Percentiles rank a stretch among this genome's conserved stretches.
phyloP scores from a whole-genome alignment of 2,888 invertebrate species.

The Portevinia maculata region DNA sequence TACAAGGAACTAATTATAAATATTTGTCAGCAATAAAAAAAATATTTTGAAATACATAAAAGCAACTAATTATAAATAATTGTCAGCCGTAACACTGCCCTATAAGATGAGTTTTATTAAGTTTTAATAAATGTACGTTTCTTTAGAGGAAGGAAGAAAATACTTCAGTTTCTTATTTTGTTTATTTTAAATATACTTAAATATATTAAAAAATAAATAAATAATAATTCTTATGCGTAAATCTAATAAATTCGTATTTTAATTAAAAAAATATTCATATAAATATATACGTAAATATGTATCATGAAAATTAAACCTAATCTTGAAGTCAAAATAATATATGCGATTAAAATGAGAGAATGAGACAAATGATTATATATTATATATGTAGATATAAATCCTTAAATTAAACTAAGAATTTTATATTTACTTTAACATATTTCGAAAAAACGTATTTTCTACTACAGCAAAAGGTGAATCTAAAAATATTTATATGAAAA shows the following conservation, averaged over 20 bases:
- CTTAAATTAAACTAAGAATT: constrained; percentile 35
- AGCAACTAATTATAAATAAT: constrained; percentile 22
- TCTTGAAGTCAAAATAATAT: constrained; percentile 9
- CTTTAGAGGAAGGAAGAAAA: background rate
- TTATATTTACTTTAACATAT: constrained; percentile 47
- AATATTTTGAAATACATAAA: constrained; percentile 24
- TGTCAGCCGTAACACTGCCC: constrained; percentile 62
- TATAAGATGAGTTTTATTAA: constrained; percentile 31
- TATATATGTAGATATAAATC: constrained; percentile 24
- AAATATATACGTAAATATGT: constrained; percentile 4
- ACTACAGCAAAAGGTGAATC: constrained; percentile 12
- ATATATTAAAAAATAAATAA: background rate
- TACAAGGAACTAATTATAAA: constrained; percentile 11
- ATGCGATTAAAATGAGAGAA: constrained; percentile 54
- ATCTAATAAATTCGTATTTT: constrained; percentile 17
- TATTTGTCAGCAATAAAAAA: constrained; percentile 47
- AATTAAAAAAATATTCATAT: background rate
- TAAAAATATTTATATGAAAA: constrained; percentile 7
- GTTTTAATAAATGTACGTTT: constrained; percentile 4
- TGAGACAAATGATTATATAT: constrained; percentile 45
- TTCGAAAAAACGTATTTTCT: constrained; percentile 23
- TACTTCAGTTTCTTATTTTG: constrained; percentile 2
- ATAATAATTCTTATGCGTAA: constrained; percentile 17
- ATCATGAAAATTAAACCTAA: background rate
- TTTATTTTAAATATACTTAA: background rate